Evolutionary conservation across 2,888 invertebrate species (phyloP).

Genomic region (Cremastinae sp.): DNA sequence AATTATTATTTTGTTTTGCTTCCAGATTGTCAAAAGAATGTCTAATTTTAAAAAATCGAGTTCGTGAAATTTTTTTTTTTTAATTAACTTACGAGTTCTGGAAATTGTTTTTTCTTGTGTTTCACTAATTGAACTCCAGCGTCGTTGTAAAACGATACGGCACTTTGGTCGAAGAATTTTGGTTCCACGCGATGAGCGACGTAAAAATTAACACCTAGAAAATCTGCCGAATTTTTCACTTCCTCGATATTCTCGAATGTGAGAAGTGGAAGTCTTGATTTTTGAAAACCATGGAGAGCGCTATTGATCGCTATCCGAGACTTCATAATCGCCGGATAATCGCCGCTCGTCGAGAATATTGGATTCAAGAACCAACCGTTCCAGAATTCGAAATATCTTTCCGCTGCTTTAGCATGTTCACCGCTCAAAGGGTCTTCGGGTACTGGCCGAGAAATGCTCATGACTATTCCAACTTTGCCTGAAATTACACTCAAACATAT

Average conservation of each 20-base stretch:
- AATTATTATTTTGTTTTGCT: too few species aligned
- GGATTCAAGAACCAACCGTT: constrained; percentile 87
- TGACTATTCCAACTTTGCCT: constrained; percentile 83
- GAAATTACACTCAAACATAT: constrained; percentile 48
- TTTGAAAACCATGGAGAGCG: constrained; percentile 82
- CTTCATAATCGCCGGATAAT: constrained; percentile 86
- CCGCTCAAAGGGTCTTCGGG: constrained; percentile 77
- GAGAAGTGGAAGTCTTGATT: constrained; percentile 84
- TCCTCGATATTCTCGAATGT: constrained; percentile 62
- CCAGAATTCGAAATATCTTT: constrained; percentile 82
- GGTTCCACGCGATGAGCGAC: constrained; percentile 37
- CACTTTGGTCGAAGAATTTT: constrained; percentile 3
- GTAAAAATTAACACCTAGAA: constrained; percentile 68
- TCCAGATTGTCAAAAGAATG: too few species aligned
- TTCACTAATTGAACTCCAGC: constrained; percentile 31
- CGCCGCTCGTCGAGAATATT: constrained; percentile 84
- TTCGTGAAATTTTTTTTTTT: too few species aligned
- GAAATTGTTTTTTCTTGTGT: constrained; percentile 9
- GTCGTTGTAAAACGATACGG: constrained; percentile 47
- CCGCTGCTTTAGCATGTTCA: constrained; percentile 82
- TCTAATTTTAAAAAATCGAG: too few species aligned
- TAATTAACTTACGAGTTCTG: constrained; percentile 26
- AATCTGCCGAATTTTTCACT: constrained; percentile 66
- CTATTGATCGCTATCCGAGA: constrained; percentile 83
- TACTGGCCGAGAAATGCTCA: constrained; percentile 83